Evolutionary conservation across 2,797 vertebrate genomes (phyloP).

Genomic region (Hoplostethus mediterraneus): DNA sequence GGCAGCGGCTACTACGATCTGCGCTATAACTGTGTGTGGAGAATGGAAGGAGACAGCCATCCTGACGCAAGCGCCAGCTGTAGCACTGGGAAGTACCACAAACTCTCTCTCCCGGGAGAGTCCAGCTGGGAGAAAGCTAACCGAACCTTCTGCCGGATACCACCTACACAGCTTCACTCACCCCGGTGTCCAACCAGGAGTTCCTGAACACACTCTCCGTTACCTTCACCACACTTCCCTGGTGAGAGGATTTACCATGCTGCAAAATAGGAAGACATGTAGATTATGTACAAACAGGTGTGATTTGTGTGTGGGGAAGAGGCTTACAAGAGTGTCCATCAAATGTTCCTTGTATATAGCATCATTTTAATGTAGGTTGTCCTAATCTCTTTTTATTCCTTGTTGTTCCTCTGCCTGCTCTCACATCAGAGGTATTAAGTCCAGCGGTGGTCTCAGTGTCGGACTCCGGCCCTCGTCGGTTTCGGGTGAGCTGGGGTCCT

Average conservation of each 20-base stretch:
- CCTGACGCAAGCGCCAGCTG: neutral
- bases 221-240: slow-evolving; percentile 76
- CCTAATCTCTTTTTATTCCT: neutral
- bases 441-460: slow-evolving; percentile 86
- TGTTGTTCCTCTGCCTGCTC: neutral
- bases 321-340: no score
- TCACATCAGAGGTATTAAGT: slow-evolving; percentile 76
- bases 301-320: no score
- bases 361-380: neutral
- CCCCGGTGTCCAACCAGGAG: slow-evolving; percentile 62
- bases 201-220: slow-evolving; percentile 60
- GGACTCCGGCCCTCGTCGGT: slow-evolving; percentile 79
- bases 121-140: slow-evolving; percentile 63
- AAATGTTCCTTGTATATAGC: no score
- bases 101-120: slow-evolving; percentile 39
- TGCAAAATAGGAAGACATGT: neutral
- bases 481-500: slow-evolving; percentile 91
- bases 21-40: slow-evolving; percentile 36
- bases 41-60: neutral
- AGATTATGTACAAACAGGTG: no score
- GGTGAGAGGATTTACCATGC: slow-evolving; percentile 60
- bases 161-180: slow-evolving; percentile 72
- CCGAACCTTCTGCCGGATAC: slow-evolving; percentile 72
- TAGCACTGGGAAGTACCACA: slow-evolving; percentile 5
- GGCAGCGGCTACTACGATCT: slow-evolving; percentile 68